phyloP scores from a whole-genome alignment of 2,113 vertebrate genomes.

The Ictalurus furcatus region DNA sequence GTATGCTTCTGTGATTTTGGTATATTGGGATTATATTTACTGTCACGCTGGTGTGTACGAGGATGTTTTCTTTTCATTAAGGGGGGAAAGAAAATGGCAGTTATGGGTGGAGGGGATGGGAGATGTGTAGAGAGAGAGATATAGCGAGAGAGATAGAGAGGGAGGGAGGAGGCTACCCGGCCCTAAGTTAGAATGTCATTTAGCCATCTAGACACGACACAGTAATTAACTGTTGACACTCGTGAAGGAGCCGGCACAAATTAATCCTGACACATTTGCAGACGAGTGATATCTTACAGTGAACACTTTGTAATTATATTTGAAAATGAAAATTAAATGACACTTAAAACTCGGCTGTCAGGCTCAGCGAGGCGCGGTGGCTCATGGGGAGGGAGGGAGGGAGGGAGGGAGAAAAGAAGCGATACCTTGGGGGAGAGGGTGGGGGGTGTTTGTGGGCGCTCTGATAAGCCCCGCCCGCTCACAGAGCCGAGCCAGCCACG shows the following conservation, averaged over 20 bases:
- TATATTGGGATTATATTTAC: constrained; percentile 84
- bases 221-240: constrained; percentile 99
- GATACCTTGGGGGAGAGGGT: constrained; percentile 26
- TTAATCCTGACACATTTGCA: constrained; percentile 99
- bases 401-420: constrained; percentile 15
- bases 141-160: constrained; percentile 76
- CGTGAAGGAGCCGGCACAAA: constrained; percentile 99
- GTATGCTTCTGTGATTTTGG: constrained; percentile 85
- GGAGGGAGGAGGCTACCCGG: constrained; percentile 78
- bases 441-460: constrained; percentile 34
- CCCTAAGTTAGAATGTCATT: constrained; percentile 97
- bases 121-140: constrained; percentile 60
- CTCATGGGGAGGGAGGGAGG: constrained; percentile 65
- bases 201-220: constrained; percentile 97
- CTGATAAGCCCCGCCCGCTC: constrained; percentile 37
- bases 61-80: constrained; percentile 80
- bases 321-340: constrained; percentile 99
- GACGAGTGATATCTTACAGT: constrained; percentile 99
- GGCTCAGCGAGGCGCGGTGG: constrained; percentile 89
- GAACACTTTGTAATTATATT: constrained; percentile 99
- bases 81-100: constrained; percentile 59
- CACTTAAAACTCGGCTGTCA: constrained; percentile 99
- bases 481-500: constrained; percentile 36
- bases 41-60: constrained; percentile 82
- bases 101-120: constrained; percentile 2